These are phyloP conservation scores for Sarcophaga subvicina DNA, from an alignment of 2,888 invertebrate species.

Conservation along the genomic window DNA sequence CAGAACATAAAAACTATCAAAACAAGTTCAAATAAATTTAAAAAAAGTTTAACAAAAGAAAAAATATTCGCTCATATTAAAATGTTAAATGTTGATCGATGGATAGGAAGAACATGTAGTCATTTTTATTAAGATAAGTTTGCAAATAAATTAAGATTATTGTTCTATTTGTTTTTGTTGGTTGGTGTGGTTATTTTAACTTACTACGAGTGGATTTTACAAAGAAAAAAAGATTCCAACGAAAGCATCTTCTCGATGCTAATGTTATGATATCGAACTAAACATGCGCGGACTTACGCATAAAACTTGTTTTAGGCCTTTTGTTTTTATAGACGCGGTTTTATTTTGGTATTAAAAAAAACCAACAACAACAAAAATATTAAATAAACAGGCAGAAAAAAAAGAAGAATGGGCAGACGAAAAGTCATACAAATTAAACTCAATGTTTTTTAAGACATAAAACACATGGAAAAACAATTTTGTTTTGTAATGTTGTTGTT, in stretches of 20 bases:
- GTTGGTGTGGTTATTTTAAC: background rate
- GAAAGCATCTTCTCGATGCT: background rate
- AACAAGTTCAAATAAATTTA: background rate
- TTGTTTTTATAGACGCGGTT: background rate
- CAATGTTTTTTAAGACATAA: constrained; percentile 47
- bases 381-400: background rate
- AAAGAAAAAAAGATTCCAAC: background rate
- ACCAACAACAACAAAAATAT: constrained; percentile 1
- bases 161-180: background rate
- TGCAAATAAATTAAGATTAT: background rate
- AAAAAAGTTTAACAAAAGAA: background rate
- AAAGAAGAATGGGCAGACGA: background rate
- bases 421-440: constrained; percentile 23
- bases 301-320: constrained; percentile 28
- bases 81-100: background rate
- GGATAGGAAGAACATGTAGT: background rate
- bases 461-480: constrained; percentile 43
- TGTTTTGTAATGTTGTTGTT: constrained; percentile 59
- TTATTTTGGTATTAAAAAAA: background rate
- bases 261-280: background rate
- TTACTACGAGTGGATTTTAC: background rate
- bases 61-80: background rate
- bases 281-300: background rate
- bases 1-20: background rate
- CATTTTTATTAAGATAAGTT: background rate